These are phyloP conservation scores for Oryzias celebensis DNA, from an alignment of 2,113 vertebrate genomes.

Conservation along the genomic window DNA sequence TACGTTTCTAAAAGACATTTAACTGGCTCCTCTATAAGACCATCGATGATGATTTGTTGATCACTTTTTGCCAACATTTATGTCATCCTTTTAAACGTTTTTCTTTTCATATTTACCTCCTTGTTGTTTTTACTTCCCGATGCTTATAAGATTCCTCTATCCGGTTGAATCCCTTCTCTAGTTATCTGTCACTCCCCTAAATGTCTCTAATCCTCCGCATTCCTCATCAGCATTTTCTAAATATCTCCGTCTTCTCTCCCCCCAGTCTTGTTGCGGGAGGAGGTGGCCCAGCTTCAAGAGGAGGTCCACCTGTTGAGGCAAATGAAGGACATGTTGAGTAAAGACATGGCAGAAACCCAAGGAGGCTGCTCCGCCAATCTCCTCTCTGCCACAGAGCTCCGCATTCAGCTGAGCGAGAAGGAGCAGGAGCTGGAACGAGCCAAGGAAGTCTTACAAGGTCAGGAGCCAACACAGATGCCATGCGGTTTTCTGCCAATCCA, in stretches of 20 bases:
- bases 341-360: slow-evolving; percentile 91
- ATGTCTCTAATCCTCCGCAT: background rate
- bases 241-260: slow-evolving; percentile 12
- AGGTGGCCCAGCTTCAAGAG: slow-evolving; percentile 93
- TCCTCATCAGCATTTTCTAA: slow-evolving; percentile 20
- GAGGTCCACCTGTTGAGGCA: slow-evolving; percentile 95
- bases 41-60: slow-evolving; percentile 13
- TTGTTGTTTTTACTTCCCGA: background rate
- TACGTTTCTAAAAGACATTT: slow-evolving; percentile 30
- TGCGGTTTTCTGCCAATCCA: slow-evolving; percentile 5
- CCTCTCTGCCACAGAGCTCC: slow-evolving; percentile 90
- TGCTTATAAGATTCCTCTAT: background rate
- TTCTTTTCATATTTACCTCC: background rate
- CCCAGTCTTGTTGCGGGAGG: slow-evolving; percentile 88
- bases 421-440: slow-evolving; percentile 93
- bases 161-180: background rate
- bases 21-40: slow-evolving; percentile 17
- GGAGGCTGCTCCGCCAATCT: slow-evolving; percentile 85
- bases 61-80: background rate
- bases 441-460: slow-evolving; percentile 96
- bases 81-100: background rate
- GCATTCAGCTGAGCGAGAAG: slow-evolving; percentile 92
- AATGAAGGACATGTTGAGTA: slow-evolving; percentile 95
- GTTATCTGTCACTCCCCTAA: background rate
- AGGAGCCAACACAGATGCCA: slow-evolving; percentile 40